phyloP scores from a whole-genome alignment of 1,140 invertebrate genomes.

The Psilanteris sp. region DNA sequence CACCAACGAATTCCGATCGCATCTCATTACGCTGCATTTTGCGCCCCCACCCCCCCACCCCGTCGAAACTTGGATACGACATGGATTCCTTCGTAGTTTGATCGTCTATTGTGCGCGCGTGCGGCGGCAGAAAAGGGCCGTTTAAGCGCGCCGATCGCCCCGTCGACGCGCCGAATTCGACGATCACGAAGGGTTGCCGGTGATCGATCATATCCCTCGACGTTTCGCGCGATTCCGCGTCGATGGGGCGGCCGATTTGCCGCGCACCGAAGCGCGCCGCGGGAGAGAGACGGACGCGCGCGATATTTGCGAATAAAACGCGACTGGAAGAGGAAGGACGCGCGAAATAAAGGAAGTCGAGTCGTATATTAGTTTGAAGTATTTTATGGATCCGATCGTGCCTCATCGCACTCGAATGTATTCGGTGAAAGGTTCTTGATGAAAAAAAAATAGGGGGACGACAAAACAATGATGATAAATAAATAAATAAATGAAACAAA shows the following conservation, averaged over 20 bases:
- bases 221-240: constrained; percentile 8
- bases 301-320: constrained; percentile 32
- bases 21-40: constrained; percentile 56
- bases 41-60: constrained; percentile 15
- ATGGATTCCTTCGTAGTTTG: constrained; percentile 41
- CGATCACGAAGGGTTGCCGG: background rate
- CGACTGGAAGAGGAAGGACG: constrained; percentile 7
- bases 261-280: no score
- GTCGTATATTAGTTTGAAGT: constrained; percentile 48
- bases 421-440: constrained; percentile 51
- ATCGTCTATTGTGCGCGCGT: constrained; percentile 42
- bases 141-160: no score
- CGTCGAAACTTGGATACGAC: constrained; percentile 35
- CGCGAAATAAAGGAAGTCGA: constrained; percentile 27
- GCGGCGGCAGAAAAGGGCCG: no score
- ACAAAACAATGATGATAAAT: constrained; percentile 10
- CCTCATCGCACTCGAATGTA: constrained; percentile 60
- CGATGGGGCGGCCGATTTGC: constrained; percentile 6
- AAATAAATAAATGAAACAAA: constrained; percentile 8
- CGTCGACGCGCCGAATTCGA: no score
- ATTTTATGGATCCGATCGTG: constrained; percentile 60
- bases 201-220: constrained; percentile 27
- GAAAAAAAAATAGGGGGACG: constrained; percentile 15
- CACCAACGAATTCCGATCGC: constrained; percentile 52
- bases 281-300: background rate